Evolutionary conservation across 2,113 vertebrate genomes (phyloP), one percentile per base, ranked within the genome.

Genomic region (Vulpes lagopus): DNA sequence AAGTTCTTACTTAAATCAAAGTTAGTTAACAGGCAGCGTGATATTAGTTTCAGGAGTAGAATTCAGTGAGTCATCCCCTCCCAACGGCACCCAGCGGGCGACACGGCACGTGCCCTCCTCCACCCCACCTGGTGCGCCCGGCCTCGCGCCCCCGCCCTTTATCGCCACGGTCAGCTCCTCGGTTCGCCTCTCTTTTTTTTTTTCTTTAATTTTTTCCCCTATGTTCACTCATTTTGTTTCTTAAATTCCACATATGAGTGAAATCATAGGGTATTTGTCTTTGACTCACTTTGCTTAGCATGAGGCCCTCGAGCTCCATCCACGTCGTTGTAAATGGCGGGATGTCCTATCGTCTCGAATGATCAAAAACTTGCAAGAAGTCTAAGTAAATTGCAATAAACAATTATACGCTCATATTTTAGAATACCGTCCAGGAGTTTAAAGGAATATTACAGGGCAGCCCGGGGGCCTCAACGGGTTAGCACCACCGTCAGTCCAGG

Each of bases 381-480:
- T 71, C 65, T 64, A 22, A 96, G 8, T 76, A 89, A 96, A 91
- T 59, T 43, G 32, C 60, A 53, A 55, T 74, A 79, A 91, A 92
- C 38, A 35, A 62, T 32, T 76, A 64, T 27, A 86, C 1, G 57
- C 4, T 23, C 49, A 15, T 65, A 84, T 90, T 90, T 96, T 91
- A 88, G 62, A 86, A 97, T 43, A 64, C 4, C 55, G 65, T 82
- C 49, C 43, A 43, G 43, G 43, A 43, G 43, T 43, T 43, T 43
- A 43, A 43, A 43, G 6, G 43, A 43, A 43, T 43, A 43, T 43
- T 43, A 43, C 43, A 43, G 43, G 43, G 43, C 43, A 43, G 43
- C 43, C 43, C 43, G 6, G 6, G 43, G 43, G 1, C 6, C 43
- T 43, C 43, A 43, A 43, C 43, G 6, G 43, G 43, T 43, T 43